Percentiles rank a stretch among this genome's conserved stretches.
Evolutionary conservation across 2,113 vertebrate species (phyloP).

Genomic region (Gnathonemus echidnorhynchus): DNA sequence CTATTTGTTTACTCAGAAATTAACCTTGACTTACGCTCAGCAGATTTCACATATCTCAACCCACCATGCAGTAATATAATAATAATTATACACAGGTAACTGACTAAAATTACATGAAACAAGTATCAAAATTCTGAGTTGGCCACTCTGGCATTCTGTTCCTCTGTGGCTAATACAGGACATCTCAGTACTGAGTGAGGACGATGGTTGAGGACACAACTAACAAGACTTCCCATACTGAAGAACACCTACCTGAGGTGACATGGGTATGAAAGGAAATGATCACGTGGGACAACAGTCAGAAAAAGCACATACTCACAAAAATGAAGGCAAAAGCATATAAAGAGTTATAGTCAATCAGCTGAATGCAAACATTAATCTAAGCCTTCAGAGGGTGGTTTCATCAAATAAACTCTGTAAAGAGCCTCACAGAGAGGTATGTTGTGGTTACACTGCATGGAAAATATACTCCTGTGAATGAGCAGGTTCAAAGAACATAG

Average conservation of each 20-base stretch:
- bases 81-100: neutral
- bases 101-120: neutral
- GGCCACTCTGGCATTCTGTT: neutral
- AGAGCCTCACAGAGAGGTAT: neutral
- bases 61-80: neutral
- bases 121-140: neutral
- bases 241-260: neutral
- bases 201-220: too few species aligned
- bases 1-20: neutral
- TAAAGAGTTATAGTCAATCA: neutral
- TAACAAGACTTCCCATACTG: neutral
- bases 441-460: neutral
- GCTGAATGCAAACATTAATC: neutral
- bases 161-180: neutral
- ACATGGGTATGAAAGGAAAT: neutral
- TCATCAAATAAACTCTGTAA: neutral
- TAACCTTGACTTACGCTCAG: neutral
- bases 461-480: neutral
- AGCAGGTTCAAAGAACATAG: neutral
- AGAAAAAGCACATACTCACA: neutral
- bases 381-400: neutral
- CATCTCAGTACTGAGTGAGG: too few species aligned
- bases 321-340: neutral
- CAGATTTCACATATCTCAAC: too few species aligned
- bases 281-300: neutral